Conservation (phyloP, 2,888 invertebrate species). For the Lithodes maja region DNA sequence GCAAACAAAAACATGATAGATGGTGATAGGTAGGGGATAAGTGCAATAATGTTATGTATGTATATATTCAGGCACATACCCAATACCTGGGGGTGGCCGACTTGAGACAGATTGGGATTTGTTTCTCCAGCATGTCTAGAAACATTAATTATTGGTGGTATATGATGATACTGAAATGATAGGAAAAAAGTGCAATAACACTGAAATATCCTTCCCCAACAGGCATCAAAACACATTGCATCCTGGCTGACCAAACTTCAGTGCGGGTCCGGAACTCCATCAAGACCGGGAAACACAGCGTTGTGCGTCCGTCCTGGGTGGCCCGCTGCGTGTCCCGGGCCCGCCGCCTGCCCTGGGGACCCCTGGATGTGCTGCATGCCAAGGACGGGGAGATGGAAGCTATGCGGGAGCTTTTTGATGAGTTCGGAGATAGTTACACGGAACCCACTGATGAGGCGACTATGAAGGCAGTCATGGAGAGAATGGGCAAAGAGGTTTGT, state of each 20-base stretch:
- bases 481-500: conserved; percentile 54
- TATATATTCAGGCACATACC: no score
- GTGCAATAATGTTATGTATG: no score
- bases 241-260: conserved; percentile 50
- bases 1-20: no score
- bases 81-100: no score
- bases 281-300: conserved; percentile 36
- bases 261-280: conserved; percentile 56
- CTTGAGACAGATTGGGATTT: no score
- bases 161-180: no score
- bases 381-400: conserved; percentile 22
- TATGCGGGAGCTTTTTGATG: conserved; percentile 58
- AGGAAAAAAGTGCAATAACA: not conserved
- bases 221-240: conserved; percentile 58
- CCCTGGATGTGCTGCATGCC: conserved; percentile 54
- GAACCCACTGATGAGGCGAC: conserved; percentile 45
- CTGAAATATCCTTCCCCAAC: not conserved
- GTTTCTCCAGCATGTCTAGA: no score
- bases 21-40: no score
- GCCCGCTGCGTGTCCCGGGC: conserved; percentile 20
- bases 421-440: conserved; percentile 67
- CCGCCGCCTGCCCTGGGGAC: conserved; percentile 67
- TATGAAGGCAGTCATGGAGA: conserved; percentile 52
- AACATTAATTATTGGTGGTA: no score
- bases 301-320: conserved; percentile 69